Percentiles rank a stretch among this genome's conserved stretches.
Conservation (phyloP, 30 jellyfish, hydroid and myxozoan genomes). For the Hydractinia echinata region DNA sequence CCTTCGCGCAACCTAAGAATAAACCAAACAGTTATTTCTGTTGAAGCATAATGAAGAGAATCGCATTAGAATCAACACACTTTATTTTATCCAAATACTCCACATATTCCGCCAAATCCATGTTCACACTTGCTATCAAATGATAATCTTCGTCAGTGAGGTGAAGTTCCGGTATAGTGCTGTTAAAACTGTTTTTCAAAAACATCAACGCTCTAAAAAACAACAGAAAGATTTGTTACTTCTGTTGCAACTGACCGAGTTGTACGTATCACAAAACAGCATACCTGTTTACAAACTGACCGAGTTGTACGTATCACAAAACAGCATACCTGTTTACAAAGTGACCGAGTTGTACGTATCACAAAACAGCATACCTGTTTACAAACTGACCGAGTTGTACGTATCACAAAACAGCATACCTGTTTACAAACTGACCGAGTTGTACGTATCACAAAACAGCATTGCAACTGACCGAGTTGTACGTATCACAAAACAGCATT, state of each 20-base stretch:
- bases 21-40: background rate
- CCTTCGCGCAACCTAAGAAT: constrained; percentile 78
- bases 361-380: constrained; percentile 63
- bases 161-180: constrained; percentile 53
- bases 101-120: constrained; percentile 54
- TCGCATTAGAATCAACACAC: constrained; percentile 38
- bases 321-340: constrained; percentile 77
- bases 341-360: too few species aligned
- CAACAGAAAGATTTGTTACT: background rate
- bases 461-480: background rate
- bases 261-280: too few species aligned
- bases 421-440: constrained; percentile 46
- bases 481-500: background rate
- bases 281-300: constrained; percentile 94
- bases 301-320: too few species aligned
- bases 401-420: constrained; percentile 54
- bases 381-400: too few species aligned
- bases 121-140: constrained; percentile 64
- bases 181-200: constrained; percentile 66
- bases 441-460: too few species aligned
- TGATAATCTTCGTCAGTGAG: constrained; percentile 65
- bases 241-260: background rate
- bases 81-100: constrained; percentile 72
- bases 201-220: constrained; percentile 79
- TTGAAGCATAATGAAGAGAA: too few species aligned